Base-by-base conservation (phyloP, 1,140 invertebrate genomes). In the Cyrtorhinus lividipennis region DNA sequence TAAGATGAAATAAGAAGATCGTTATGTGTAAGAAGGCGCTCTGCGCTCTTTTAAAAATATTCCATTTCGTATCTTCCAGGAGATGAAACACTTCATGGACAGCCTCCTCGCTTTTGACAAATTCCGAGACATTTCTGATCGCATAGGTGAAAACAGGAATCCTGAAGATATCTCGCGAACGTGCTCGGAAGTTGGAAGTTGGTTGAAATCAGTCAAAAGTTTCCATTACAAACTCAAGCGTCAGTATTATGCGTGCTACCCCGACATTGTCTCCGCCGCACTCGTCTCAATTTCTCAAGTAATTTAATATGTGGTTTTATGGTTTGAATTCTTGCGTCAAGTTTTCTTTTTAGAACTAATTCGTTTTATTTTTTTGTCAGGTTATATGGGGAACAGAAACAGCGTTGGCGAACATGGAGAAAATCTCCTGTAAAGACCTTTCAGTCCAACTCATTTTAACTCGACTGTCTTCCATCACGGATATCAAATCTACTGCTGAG, bases 241-340 rank as follows among this genome's bases (percentile, higher is more conserved):
- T n/a, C 68, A 71, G 8, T 86, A 79, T 67, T 72, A 78, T 1
- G 69, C 75, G 5, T 78, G 75, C 15, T 87, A 84, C 69, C 83
- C 84, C 0, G 86, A 88, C 69, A 73, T 88, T 18, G 76, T 82
- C 0, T 73, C 79, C 45, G 83, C 83, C 1, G 69, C 86, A 15
- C 71, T 84, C 8, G 71, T 72, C 60, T 80, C 80, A 1, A 61
- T 85, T 3, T 75, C 77, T 1, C 80, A 86, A 72, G 77, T 86
- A 62, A 73, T 5, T 22, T 22, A n/a, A 27, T 27, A 59, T 59
- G 13, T 59, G 1, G 12, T 59, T 59, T 59, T 26, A 24, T 5
- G 30, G 30, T 15, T 38, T 15, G n/a, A n/a, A n/a, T n/a, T n/a
- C n/a, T n/a, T n/a, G n/a, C n/a, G n/a, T 38, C 30, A 8, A 38